A percentile compares a stretch with the other conserved stretches of the same genome.
Evolutionary conservation across 2,888 invertebrate species (phyloP).

Genomic region (Periphyllus acericola): DNA sequence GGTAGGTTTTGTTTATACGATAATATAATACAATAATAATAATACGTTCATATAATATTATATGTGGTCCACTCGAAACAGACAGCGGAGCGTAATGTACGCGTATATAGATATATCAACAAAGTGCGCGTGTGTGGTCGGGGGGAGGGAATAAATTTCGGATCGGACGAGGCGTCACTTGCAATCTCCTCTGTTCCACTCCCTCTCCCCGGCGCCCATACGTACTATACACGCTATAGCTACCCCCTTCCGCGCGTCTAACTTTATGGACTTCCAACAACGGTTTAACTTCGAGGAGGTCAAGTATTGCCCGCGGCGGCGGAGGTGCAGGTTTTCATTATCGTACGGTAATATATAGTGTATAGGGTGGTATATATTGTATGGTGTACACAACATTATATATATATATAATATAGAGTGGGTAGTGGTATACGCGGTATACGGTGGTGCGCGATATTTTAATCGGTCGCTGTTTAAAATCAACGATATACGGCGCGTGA

Average conservation of each 20-base stretch:
- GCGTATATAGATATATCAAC: background rate
- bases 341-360: background rate
- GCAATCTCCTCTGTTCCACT: background rate
- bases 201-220: background rate
- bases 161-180: conserved; percentile 46
- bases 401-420: background rate
- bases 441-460: conserved; percentile 29
- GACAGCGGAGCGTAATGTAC: background rate
- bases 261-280: conserved; percentile 6
- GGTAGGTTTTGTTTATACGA: background rate
- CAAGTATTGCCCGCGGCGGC: background rate
- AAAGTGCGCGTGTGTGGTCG: background rate
- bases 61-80: conserved; percentile 16
- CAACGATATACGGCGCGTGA: background rate
- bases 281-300: conserved; percentile 24
- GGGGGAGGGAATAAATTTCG: conserved; percentile 37
- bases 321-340: conserved; percentile 43
- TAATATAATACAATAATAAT: conserved; percentile 24
- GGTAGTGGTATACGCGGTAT: background rate
- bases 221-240: background rate
- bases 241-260: background rate
- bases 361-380: no score
- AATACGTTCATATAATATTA: background rate
- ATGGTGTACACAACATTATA: background rate
- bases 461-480: conserved; percentile 50